phyloP scores from a whole-genome alignment of 2,888 invertebrate species.

The Polymixis flavicincta region DNA sequence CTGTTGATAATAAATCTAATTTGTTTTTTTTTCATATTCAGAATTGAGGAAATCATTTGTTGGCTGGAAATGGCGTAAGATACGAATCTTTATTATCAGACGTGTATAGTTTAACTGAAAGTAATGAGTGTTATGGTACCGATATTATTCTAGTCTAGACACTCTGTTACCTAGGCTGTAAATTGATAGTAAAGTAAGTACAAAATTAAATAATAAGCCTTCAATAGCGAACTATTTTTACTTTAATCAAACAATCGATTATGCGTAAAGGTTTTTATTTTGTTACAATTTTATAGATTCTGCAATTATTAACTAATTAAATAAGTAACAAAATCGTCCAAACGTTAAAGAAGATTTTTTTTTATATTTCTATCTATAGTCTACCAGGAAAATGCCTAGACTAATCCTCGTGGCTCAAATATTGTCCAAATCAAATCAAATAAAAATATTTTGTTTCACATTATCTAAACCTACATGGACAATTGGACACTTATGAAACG shows the following conservation, averaged over 20 bases:
- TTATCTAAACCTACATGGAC: background rate
- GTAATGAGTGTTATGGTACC: constrained; percentile 19
- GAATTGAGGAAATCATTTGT: constrained; percentile 63
- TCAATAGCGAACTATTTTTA: background rate
- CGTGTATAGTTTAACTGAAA: constrained; percentile 35
- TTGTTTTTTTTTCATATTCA: constrained; percentile 53
- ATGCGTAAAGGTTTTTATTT: background rate
- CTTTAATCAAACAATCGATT: background rate
- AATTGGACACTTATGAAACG: background rate
- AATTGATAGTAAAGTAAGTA: background rate
- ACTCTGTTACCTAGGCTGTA: constrained; percentile 7
- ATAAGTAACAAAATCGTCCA: background rate
- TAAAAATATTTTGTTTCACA: background rate
- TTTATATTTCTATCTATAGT: background rate
- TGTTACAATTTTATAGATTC: background rate
- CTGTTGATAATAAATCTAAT: constrained; percentile 64
- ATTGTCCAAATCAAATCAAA: constrained; percentile 1
- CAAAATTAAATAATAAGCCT: constrained; percentile 5
- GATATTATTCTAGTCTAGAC: constrained; percentile 13
- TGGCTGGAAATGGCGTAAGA: constrained; percentile 30
- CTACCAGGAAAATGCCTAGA: background rate
- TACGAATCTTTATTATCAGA: constrained; percentile 39
- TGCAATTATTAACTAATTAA: background rate
- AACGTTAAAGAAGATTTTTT: background rate
- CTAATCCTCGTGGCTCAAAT: background rate